Evolutionary conservation across 2,797 vertebrate species (phyloP), one percentile per base, ranked within the genome.

Genomic region (Gorsachius magnificus): DNA sequence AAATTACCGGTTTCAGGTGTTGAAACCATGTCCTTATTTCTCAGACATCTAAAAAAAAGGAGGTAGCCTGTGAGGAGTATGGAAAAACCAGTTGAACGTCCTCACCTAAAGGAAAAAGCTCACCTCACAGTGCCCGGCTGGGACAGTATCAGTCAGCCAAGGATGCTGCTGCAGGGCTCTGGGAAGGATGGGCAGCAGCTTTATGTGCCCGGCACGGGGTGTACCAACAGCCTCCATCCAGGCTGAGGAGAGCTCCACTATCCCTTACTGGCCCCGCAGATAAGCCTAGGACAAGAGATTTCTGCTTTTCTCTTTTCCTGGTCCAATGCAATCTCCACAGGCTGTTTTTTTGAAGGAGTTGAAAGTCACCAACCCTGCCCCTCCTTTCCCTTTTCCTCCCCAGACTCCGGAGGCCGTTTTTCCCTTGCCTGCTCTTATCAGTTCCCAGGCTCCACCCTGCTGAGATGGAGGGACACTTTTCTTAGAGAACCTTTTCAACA

Each of bases 351-450:
- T 54, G 60, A 53, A 90, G 56, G 78, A 69, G 36, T 56, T 38
- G 21, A 90, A 80, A 92, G 66, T 53, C 65, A 72, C 38, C 31
- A 61, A 5, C 25, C 38, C 45, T 87, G 83, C 36, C 68, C 53
- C 57, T 95, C 89, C 93, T 90, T 95, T 92, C 88, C 90, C 57
- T 93, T 95, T 94, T 90, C 85, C 95, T 94, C 75, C 41, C n/a
- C 56, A 54, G 70, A 74, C 48, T 88, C 63, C 1, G 2, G 58
- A 84, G 70, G 26, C 1, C 89, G 77, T 31, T 90, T 95, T 90
- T 45, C 54, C 68, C 56, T 68, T 26, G 48, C 41, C 41, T 57
- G 50, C 21, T 74, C 21, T 94, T 93, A 96, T 82, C 96, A 83
- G 83, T 83, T 95, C 83, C 66, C 90, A 89, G 76, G 51, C 80